Evolutionary conservation across 1,140 invertebrate species (phyloP).

Genomic region (Argopecten irradians): DNA sequence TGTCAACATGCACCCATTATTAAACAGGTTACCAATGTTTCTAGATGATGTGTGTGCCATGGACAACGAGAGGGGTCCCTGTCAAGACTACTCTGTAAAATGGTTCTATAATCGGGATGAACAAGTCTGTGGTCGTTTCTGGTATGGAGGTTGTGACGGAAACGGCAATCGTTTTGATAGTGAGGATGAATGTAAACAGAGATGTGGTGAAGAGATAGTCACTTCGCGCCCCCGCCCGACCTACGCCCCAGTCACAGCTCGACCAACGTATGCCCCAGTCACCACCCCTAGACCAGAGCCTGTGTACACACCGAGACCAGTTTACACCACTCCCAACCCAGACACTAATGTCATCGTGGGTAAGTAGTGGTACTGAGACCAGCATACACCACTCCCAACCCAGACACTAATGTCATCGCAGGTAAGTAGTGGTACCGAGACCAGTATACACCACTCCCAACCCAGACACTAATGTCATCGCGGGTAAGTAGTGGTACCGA

Average conservation of each 20-base stretch:
- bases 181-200: conserved; percentile 86
- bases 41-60: conserved; percentile 83
- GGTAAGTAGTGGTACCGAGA: no score
- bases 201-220: conserved; percentile 8
- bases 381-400: no score
- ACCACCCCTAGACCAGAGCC: conserved; percentile 24
- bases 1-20: no score
- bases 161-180: conserved; percentile 87
- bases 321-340: neutral
- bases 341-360: neutral
- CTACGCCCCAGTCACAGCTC: neutral
- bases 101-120: conserved; percentile 89
- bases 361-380: neutral
- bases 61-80: conserved; percentile 87
- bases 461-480: no score
- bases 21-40: no score
- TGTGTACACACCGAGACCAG: neutral
- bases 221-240: neutral
- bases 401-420: no score
- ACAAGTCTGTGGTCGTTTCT: conserved; percentile 92
- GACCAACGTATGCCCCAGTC: neutral
- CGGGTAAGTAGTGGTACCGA: no score
- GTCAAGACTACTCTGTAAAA: conserved; percentile 84
- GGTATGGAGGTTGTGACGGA: conserved; percentile 93
- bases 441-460: no score